These are phyloP conservation scores for Pseudanteris insignis DNA, from an alignment of 2,888 invertebrate genomes.

Conservation along the genomic window DNA sequence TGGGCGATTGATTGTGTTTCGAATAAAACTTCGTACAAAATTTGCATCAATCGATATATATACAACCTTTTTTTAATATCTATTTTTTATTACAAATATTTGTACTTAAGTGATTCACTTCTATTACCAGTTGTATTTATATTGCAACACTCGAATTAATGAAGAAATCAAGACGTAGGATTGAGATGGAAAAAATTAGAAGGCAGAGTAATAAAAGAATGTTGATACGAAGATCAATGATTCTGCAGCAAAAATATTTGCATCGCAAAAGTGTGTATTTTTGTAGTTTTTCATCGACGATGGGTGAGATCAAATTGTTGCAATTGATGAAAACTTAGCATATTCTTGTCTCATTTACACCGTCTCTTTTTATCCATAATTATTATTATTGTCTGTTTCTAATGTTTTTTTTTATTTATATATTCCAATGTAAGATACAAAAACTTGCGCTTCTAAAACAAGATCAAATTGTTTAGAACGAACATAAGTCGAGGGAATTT, in stretches of 20 bases:
- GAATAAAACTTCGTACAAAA: too few relatives aligned
- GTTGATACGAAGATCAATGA: not conserved
- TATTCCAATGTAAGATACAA: too few relatives aligned
- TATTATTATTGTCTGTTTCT: not conserved
- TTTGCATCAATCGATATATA: too few relatives aligned
- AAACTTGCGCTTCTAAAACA: too few relatives aligned
- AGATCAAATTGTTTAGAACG: too few relatives aligned
- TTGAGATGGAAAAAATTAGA: not conserved
- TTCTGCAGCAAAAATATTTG: conserved; percentile 19
- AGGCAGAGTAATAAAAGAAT: not conserved
- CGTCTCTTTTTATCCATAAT: conserved; percentile 1
- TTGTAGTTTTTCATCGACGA: conserved; percentile 20
- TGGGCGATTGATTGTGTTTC: too few relatives aligned
- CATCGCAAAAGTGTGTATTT: conserved; percentile 18
- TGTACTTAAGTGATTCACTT: too few relatives aligned
- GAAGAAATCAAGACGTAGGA: not conserved
- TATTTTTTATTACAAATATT: too few relatives aligned
- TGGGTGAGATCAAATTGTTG: conserved; percentile 20
- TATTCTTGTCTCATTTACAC: not conserved
- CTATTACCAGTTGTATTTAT: too few relatives aligned
- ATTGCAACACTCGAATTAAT: not conserved
- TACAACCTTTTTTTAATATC: too few relatives aligned
- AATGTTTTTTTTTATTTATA: conserved; percentile 5
- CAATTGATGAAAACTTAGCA: conserved; percentile 30
- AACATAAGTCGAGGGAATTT: not conserved